phyloP scores from a whole-genome alignment of 1,140 invertebrate species.

The Cheumatopsyche charites region DNA sequence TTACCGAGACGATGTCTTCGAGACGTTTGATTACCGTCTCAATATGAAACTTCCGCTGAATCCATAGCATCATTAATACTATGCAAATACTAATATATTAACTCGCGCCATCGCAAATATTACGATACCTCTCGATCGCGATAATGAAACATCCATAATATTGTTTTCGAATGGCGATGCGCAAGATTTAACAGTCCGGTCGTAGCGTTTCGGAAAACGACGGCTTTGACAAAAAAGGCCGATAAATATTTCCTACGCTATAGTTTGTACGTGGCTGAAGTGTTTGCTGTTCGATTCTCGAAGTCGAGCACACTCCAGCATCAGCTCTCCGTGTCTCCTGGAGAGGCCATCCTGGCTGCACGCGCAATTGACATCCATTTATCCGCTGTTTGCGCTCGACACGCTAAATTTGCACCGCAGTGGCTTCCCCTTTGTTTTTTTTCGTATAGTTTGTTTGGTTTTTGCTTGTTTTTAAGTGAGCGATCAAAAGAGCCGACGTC shows the following conservation, averaged over 20 bases:
- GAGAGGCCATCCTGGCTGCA: slow-evolving; percentile 26
- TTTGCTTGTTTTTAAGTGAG: background rate
- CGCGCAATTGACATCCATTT: slow-evolving; percentile 37
- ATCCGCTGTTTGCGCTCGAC: slow-evolving; percentile 33
- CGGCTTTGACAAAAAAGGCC: background rate
- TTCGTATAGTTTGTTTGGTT: no score
- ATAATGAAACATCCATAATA: no score
- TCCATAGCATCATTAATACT: no score
- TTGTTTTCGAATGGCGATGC: background rate
- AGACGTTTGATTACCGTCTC: no score
- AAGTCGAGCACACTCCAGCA: background rate
- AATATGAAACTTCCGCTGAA: no score
- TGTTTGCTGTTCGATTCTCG: slow-evolving; percentile 14
- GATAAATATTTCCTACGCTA: background rate
- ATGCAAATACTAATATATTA: no score
- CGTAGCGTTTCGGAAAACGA: background rate
- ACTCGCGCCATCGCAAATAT: no score
- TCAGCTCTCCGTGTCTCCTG: background rate
- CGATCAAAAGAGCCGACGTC: slow-evolving; percentile 6
- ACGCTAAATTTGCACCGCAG: slow-evolving; percentile 33
- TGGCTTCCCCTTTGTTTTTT: slow-evolving; percentile 31
- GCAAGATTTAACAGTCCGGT: background rate
- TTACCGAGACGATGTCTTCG: no score
- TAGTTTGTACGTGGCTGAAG: background rate
- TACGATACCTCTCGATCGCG: no score